These are phyloP conservation scores for Marmota monax DNA, from an alignment of 2,113 vertebrate species.

Conservation along the genomic window DNA sequence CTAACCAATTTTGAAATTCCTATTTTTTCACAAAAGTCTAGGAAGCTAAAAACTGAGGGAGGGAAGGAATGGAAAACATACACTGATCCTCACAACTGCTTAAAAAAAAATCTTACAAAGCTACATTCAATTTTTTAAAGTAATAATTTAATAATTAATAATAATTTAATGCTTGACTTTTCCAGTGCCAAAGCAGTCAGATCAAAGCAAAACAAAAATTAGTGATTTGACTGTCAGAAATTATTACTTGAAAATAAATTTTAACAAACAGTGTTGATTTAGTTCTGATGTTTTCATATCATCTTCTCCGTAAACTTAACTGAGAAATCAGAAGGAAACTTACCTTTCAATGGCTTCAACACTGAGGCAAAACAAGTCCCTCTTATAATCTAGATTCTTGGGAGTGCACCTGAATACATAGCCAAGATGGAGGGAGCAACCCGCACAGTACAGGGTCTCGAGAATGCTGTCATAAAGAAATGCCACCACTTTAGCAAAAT, in stretches of 20 bases:
- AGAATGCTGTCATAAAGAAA: constrained; percentile 79
- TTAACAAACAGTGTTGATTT: not conserved
- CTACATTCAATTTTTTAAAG: not conserved
- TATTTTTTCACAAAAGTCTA: not conserved
- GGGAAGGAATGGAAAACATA: not conserved
- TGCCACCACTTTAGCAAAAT: not conserved
- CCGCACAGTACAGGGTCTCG: constrained; percentile 84
- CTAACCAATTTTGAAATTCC: not conserved
- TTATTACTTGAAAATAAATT: not conserved
- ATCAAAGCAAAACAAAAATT: not conserved
- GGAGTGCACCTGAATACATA: constrained; percentile 86
- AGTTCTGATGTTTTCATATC: not conserved
- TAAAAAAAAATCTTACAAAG: not conserved
- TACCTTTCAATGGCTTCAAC: constrained; percentile 87
- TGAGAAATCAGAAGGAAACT: not conserved
- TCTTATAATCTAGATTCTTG: constrained; percentile 85
- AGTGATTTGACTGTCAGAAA: not conserved
- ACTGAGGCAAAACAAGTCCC: constrained; percentile 87
- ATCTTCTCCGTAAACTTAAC: not conserved
- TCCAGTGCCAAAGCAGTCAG: not conserved
- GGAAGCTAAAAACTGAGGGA: not conserved
- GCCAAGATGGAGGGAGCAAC: constrained; percentile 83
- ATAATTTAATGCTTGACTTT: not conserved
- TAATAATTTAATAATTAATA: not conserved
- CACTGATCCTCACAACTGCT: not conserved